phyloP scores from a whole-genome alignment of 1,140 invertebrate genomes.

The Trissolcus basalis region DNA sequence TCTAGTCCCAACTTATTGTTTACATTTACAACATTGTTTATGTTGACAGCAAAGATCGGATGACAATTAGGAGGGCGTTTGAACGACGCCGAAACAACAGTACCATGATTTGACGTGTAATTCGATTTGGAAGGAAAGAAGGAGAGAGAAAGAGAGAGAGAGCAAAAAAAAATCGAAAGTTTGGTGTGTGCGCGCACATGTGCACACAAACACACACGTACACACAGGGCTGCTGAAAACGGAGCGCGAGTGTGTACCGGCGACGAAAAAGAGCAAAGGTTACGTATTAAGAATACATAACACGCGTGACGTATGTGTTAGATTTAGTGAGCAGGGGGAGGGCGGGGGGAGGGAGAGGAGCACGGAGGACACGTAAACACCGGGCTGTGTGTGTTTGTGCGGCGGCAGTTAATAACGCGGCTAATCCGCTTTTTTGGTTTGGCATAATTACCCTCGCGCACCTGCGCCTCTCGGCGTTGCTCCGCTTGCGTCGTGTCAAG shows the following conservation, averaged over 20 bases:
- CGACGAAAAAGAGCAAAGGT: slow-evolving; percentile 52
- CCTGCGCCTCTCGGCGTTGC: slow-evolving; percentile 23
- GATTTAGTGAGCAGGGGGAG: slow-evolving; percentile 26
- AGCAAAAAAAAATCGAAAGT: not conserved
- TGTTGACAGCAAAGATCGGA: too few species aligned
- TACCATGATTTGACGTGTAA: too few species aligned
- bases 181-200: not conserved
- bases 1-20: too few species aligned
- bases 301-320: slow-evolving; percentile 40
- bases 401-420: slow-evolving; percentile 21
- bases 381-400: slow-evolving; percentile 14
- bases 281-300: slow-evolving; percentile 36
- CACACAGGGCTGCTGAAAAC: slow-evolving; percentile 14
- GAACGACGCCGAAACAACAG: too few species aligned
- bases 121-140: too few species aligned
- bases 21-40: too few species aligned
- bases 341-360: not conserved
- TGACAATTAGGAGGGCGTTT: too few species aligned
- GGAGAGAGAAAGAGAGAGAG: too few species aligned
- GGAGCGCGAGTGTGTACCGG: slow-evolving; percentile 5
- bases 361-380: not conserved
- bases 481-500: slow-evolving; percentile 41
- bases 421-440: slow-evolving; percentile 50
- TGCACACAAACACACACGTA: not conserved
- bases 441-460: slow-evolving; percentile 32